A percentile compares a stretch with the other conserved stretches of the same genome.
phyloP scores from a whole-genome alignment of 2,888 invertebrate species.

The Acanthopleura granulata region DNA sequence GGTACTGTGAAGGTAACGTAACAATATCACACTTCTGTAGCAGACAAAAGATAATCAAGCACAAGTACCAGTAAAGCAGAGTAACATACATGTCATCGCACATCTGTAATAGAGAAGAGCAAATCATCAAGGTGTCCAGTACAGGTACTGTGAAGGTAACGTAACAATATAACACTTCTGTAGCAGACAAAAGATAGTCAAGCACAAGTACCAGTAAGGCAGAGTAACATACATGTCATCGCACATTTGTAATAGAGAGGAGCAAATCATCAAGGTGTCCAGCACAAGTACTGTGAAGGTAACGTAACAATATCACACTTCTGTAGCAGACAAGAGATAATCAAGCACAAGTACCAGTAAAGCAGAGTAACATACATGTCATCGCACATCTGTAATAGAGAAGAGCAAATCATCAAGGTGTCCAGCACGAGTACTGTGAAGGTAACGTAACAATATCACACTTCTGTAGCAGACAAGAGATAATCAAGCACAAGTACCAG shows the following conservation, averaged over 20 bases:
- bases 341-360: no score
- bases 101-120: conserved; percentile 90
- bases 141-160: conserved; percentile 77
- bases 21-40: conserved; percentile 81
- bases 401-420: conserved; percentile 85
- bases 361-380: no score
- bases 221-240: conserved; percentile 12
- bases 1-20: conserved; percentile 76
- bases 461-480: no score
- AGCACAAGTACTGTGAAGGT: conserved; percentile 79
- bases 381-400: conserved; percentile 82
- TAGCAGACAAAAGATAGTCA: conserved; percentile 85
- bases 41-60: conserved; percentile 83
- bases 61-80: conserved; percentile 77
- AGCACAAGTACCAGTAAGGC: conserved; percentile 77
- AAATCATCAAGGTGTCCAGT: conserved; percentile 82
- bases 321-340: no score
- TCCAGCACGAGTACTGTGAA: conserved; percentile 73
- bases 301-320: background rate
- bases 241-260: conserved; percentile 86
- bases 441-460: no score
- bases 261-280: conserved; percentile 83
- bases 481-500: no score
- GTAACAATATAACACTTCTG: conserved; percentile 80
- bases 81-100: background rate